Conservation (phyloP, 1,140 invertebrate genomes). For the Tetragnatha versicolor region DNA sequence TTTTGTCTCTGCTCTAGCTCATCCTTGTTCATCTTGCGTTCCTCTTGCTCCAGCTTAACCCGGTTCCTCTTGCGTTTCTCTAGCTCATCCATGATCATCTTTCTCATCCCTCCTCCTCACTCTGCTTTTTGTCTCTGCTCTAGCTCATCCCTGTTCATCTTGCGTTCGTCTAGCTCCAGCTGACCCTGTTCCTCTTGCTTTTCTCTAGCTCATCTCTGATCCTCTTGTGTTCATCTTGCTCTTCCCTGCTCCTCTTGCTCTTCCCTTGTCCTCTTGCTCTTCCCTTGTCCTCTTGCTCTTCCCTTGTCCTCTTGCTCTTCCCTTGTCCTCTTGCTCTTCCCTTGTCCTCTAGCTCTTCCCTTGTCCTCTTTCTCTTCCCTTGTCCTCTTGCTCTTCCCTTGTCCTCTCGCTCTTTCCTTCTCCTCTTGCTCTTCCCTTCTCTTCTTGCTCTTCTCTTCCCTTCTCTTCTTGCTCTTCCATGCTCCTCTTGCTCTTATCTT, state of each 20-base stretch:
- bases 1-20: not conserved
- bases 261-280: not conserved
- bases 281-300: not conserved
- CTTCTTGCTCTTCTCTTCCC: not conserved
- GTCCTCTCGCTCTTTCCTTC: no score
- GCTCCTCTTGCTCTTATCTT: not conserved
- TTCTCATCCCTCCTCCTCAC: not conserved
- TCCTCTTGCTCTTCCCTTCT: not conserved
- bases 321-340: not conserved
- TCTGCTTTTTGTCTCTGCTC: not conserved
- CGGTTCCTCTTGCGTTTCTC: not conserved
- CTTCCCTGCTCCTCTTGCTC: not conserved
- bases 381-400: not conserved
- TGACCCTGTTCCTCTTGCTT: not conserved
- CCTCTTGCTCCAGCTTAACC: not conserved
- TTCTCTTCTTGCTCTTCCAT: not conserved
- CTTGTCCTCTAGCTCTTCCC: not conserved
- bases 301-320: not conserved
- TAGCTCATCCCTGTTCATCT: no score
- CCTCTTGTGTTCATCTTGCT: no score
- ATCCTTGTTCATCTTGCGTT: not conserved
- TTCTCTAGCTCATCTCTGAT: no score
- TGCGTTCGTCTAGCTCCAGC: not conserved
- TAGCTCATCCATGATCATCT: no score
- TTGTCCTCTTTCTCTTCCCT: not conserved